A percentile compares a stretch with the other conserved stretches of the same genome.
Conservation (phyloP, 2,888 invertebrate genomes). For the Callyntrura sp. region DNA sequence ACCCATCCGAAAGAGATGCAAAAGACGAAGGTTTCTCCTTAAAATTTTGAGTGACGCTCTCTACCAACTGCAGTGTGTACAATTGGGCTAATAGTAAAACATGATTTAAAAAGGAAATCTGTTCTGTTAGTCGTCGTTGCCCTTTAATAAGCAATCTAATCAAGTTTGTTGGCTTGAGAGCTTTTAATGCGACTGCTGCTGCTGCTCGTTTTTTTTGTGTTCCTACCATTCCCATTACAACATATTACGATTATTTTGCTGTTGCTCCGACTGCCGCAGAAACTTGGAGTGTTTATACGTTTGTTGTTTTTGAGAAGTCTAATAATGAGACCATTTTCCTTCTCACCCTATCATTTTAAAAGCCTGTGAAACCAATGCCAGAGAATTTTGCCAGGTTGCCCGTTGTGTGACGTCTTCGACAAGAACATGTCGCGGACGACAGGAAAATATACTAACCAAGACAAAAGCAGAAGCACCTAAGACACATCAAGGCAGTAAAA, state of each 20-base stretch:
- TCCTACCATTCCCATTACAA: neutral
- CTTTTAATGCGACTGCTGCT: neutral
- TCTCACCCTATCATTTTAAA: no score
- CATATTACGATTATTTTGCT: neutral
- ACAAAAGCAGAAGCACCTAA: no score
- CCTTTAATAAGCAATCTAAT: constrained; percentile 43
- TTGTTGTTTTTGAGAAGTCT: neutral
- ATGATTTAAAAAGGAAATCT: neutral
- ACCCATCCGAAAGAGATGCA: no score
- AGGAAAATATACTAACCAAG: no score
- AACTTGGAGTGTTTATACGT: constrained; percentile 4
- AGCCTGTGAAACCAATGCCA: no score
- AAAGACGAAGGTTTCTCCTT: neutral
- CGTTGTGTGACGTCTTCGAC: no score
- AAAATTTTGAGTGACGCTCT: constrained; percentile 44
- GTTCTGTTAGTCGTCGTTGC: neutral
- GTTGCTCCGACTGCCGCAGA: neutral
- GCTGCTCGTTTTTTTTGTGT: neutral
- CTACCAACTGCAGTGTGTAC: no score
- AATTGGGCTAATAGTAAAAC: neutral
- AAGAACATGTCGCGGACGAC: no score
- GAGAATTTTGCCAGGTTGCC: no score
- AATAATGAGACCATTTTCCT: no score
- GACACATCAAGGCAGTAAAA: no score
- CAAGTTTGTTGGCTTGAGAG: constrained; percentile 35